Percentiles rank a stretch among this genome's conserved stretches.
Evolutionary conservation across 2,888 invertebrate species (phyloP).

Genomic region (Halocaridina rubra): DNA sequence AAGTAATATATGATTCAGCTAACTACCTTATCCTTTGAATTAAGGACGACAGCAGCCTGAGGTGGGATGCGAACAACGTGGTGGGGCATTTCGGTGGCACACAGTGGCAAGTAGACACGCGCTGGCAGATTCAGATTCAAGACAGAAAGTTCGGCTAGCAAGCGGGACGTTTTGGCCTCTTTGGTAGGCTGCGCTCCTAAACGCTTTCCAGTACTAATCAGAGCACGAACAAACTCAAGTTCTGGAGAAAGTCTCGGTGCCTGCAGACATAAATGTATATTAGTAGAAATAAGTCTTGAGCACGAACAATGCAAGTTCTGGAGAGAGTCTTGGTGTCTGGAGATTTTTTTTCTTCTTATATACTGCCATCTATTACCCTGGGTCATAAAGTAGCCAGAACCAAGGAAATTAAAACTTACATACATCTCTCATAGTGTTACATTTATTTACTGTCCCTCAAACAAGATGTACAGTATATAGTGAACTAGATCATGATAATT

Average conservation of each 20-base stretch:
- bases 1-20: too few species aligned
- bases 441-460: too few species aligned
- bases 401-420: too few species aligned
- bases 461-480: too few species aligned
- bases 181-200: slow-evolving; percentile 85
- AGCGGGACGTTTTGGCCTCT: slow-evolving; percentile 90
- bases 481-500: too few species aligned
- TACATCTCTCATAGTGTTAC: too few species aligned
- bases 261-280: slow-evolving; percentile 23
- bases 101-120: slow-evolving; percentile 94
- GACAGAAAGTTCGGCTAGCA: slow-evolving; percentile 91
- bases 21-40: slow-evolving; percentile 96
- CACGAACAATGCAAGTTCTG: slow-evolving; percentile 81
- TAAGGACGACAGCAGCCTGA: slow-evolving; percentile 96
- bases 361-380: too few species aligned
- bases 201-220: slow-evolving; percentile 87
- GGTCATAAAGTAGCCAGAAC: too few species aligned
- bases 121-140: slow-evolving; percentile 97
- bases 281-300: too few species aligned
- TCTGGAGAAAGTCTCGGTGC: slow-evolving; percentile 86
- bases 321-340: slow-evolving; percentile 80
- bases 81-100: slow-evolving; percentile 82
- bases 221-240: slow-evolving; percentile 81
- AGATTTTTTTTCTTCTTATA: too few species aligned
- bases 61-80: slow-evolving; percentile 96